Percentiles rank a stretch among this genome's conserved stretches.
Evolutionary conservation across 1,140 invertebrate species (phyloP).

Genomic region (Phthorimaea operculella): DNA sequence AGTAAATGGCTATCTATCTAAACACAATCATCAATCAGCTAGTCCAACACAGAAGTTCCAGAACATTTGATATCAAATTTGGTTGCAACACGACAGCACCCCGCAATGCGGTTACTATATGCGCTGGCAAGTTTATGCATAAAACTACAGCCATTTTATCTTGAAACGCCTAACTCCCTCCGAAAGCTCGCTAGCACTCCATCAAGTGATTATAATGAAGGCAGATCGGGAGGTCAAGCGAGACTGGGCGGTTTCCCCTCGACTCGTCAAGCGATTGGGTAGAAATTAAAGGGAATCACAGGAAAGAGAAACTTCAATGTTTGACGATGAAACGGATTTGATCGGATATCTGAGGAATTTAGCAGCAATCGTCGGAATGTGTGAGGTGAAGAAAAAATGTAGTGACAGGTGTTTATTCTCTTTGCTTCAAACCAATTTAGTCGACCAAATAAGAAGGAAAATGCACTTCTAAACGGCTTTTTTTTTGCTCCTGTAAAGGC

Average conservation of each 20-base stretch:
- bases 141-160: constrained; percentile 10
- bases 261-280: constrained; percentile 18
- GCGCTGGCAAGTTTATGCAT: constrained; percentile 18
- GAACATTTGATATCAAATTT: neutral
- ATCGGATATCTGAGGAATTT: constrained; percentile 1
- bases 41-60: neutral
- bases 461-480: too few relatives aligned
- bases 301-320: constrained; percentile 15
- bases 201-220: neutral
- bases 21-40: too few relatives aligned
- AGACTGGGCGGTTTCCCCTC: constrained; percentile 12
- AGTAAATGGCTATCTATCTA: too few relatives aligned
- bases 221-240: constrained; percentile 10
- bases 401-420: neutral
- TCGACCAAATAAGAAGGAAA: too few relatives aligned
- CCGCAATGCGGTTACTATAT: constrained; percentile 26
- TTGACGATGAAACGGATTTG: constrained; percentile 5
- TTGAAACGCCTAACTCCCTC: constrained; percentile 7
- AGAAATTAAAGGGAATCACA: constrained; percentile 23
- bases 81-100: constrained; percentile 8
- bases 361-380: neutral
- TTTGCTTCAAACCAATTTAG: too few relatives aligned
- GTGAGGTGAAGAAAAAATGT: neutral
- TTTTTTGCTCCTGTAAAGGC: too few relatives aligned
- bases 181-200: neutral